These are phyloP conservation scores for Cebidichthys violaceus DNA, from an alignment of 2,113 vertebrate genomes.

Conservation along the genomic window DNA sequence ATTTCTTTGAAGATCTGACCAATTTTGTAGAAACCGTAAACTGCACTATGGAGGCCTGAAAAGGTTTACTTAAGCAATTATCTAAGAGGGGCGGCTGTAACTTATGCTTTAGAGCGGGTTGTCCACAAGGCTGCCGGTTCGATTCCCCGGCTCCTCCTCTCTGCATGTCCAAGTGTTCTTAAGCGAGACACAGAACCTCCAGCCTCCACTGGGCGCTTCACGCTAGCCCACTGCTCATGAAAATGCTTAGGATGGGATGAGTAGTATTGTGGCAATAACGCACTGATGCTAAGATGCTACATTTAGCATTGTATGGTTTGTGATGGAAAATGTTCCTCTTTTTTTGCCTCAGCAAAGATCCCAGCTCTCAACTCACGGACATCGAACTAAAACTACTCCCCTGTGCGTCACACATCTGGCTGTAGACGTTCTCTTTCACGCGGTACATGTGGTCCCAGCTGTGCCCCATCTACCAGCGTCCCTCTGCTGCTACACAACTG, in stretches of 20 bases:
- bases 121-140: not conserved
- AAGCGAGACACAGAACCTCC: not conserved
- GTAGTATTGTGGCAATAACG: not conserved
- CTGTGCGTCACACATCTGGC: conserved; percentile 50
- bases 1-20: not conserved
- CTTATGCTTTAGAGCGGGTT: not conserved
- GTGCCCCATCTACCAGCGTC: conserved; percentile 31
- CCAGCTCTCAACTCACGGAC: conserved; percentile 34
- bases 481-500: conserved; percentile 25
- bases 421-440: conserved; percentile 51
- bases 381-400: no score
- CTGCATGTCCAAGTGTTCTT: not conserved
- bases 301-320: not conserved
- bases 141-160: not conserved
- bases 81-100: not conserved
- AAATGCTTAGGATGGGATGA: not conserved
- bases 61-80: not conserved
- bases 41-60: not conserved
- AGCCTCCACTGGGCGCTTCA: not conserved
- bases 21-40: not conserved
- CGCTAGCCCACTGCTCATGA: not conserved
- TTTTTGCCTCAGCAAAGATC: conserved; percentile 23
- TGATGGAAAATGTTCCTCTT: not conserved
- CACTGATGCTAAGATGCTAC: conserved; percentile 7
- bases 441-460: conserved; percentile 4